Conservation (phyloP, 2,888 invertebrate species). For the Euzophera pinguis region DNA sequence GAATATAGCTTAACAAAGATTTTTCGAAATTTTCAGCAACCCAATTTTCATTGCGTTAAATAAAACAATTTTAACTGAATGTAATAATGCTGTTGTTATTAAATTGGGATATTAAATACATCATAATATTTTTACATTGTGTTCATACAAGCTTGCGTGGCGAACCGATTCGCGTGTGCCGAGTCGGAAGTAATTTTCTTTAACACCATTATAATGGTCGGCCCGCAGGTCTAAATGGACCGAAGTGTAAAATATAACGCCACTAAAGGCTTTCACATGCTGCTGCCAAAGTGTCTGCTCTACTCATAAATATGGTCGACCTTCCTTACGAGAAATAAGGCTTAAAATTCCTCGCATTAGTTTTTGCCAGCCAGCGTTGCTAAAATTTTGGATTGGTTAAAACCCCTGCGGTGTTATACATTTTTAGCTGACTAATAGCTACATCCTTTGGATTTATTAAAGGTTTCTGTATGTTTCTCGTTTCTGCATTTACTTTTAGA, state of each 20-base stretch:
- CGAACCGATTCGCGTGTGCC: slow-evolving; percentile 44
- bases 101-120: background rate
- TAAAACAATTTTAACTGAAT: no score
- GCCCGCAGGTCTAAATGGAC: slow-evolving; percentile 41
- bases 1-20: no score
- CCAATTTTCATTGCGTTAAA: no score
- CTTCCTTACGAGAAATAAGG: slow-evolving; percentile 9
- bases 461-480: background rate
- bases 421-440: slow-evolving; percentile 7
- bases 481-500: background rate
- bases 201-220: slow-evolving; percentile 42
- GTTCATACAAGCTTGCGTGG: slow-evolving; percentile 25
- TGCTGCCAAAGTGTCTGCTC: slow-evolving; percentile 15
- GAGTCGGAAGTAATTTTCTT: slow-evolving; percentile 55
- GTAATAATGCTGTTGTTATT: no score
- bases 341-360: slow-evolving; percentile 6
- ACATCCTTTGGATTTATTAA: slow-evolving; percentile 3
- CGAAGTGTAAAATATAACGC: slow-evolving; percentile 44
- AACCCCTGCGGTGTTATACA: slow-evolving; percentile 1
- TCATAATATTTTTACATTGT: slow-evolving; percentile 12
- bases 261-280: slow-evolving; percentile 24
- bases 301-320: slow-evolving; percentile 10
- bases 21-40: no score
- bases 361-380: slow-evolving; percentile 4
- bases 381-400: slow-evolving; percentile 9